Evolutionary conservation across 2,888 invertebrate species (phyloP).

Genomic region (Synergus laeviventris): DNA sequence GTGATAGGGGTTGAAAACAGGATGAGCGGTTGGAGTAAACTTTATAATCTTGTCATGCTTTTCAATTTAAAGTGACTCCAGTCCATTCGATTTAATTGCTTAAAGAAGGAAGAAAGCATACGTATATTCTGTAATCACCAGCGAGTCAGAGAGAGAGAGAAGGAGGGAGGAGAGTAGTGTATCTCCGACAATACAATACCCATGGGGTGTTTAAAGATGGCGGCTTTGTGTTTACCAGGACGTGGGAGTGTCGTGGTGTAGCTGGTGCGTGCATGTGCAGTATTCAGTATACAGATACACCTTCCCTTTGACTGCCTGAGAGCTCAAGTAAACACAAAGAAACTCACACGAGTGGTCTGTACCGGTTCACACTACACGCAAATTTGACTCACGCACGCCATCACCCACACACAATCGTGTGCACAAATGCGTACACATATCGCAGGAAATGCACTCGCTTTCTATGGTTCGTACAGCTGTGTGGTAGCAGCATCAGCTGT

Average conservation of each 20-base stretch:
- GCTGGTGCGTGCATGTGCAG: not conserved
- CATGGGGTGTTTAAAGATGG: constrained; percentile 68
- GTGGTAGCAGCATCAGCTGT: constrained; percentile 74
- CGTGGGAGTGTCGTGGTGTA: constrained; percentile 34
- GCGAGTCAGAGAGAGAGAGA: not conserved
- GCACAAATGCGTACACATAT: not conserved
- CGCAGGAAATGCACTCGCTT: not conserved
- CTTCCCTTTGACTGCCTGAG: not conserved
- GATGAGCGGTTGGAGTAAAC: not conserved
- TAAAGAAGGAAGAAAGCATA: not conserved
- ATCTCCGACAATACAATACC: not conserved
- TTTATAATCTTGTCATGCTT: not conserved
- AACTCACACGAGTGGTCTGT: not conserved
- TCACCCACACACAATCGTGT: not conserved
- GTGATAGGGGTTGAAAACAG: not conserved
- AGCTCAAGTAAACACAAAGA: constrained; percentile 2
- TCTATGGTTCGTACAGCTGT: constrained; percentile 8
- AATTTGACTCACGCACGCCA: not conserved
- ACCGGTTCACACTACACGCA: not conserved
- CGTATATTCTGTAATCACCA: not conserved
- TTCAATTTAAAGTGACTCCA: not conserved
- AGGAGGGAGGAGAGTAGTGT: no score
- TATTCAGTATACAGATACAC: not conserved
- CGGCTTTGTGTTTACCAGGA: constrained; percentile 61
- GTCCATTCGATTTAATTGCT: not conserved